Evolutionary conservation across 2,113 vertebrate genomes (phyloP).

Genomic region (Ariopsis seemanni): DNA sequence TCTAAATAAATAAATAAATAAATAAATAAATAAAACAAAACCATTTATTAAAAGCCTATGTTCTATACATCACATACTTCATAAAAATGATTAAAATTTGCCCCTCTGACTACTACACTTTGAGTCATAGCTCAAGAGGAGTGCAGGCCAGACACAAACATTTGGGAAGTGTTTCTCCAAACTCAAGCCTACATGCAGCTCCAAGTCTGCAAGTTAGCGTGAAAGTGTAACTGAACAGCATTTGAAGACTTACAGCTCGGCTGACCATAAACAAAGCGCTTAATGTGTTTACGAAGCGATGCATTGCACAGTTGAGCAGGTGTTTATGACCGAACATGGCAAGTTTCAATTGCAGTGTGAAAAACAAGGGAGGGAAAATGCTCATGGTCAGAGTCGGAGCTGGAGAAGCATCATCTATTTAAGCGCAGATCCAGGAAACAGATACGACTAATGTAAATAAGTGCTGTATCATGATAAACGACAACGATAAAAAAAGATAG

Average conservation of each 20-base stretch:
- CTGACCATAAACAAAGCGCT: slow-evolving; percentile 75
- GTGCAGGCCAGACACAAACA: slow-evolving; percentile 48
- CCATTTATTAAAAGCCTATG: background rate
- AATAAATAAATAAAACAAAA: background rate
- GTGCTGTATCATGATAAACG: slow-evolving; percentile 46
- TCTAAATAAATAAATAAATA: background rate
- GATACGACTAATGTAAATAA: slow-evolving; percentile 49
- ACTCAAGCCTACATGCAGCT: slow-evolving; percentile 35
- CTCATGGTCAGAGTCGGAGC: background rate
- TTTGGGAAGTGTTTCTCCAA: background rate
- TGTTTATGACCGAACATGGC: slow-evolving; percentile 57
- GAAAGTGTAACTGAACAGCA: slow-evolving; percentile 62
- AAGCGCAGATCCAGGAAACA: slow-evolving; percentile 39
- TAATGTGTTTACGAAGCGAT: slow-evolving; percentile 72
- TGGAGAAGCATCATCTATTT: slow-evolving; percentile 48
- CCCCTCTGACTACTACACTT: slow-evolving; percentile 7
- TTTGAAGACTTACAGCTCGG: slow-evolving; percentile 69
- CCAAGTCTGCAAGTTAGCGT: slow-evolving; percentile 26
- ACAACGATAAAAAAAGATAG: slow-evolving; percentile 52
- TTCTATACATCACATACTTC: background rate
- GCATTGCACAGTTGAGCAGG: slow-evolving; percentile 70
- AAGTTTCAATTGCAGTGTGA: background rate
- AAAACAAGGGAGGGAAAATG: slow-evolving; percentile 29
- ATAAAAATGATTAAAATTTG: slow-evolving; percentile 32
- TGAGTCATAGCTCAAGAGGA: slow-evolving; percentile 16